Evolutionary conservation across 1,140 invertebrate genomes (phyloP).

Genomic region (Dreissena rostriformis): DNA sequence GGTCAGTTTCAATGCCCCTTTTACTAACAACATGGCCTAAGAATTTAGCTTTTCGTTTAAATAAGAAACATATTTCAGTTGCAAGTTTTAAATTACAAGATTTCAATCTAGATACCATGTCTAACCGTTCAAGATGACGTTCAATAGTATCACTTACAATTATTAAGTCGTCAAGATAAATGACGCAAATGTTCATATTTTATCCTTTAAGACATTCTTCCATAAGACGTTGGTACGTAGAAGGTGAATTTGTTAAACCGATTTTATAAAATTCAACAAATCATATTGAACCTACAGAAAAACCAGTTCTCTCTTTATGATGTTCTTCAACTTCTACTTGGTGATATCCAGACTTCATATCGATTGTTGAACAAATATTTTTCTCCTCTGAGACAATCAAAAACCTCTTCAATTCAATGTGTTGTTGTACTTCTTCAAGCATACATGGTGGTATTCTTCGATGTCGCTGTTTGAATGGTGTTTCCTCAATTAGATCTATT

Average conservation of each 20-base stretch:
- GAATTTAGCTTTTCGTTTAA: conserved; percentile 60
- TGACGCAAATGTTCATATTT: conserved; percentile 45
- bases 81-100: conserved; percentile 40
- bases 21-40: conserved; percentile 63
- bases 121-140: conserved; percentile 32
- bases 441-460: too few relatives aligned
- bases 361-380: conserved; percentile 81
- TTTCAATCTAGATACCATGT: conserved; percentile 33
- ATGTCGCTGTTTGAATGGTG: too few relatives aligned
- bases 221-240: too few relatives aligned
- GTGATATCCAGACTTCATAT: conserved; percentile 78
- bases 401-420: conserved; percentile 81
- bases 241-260: conserved; percentile 60
- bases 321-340: conserved; percentile 66
- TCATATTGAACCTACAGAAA: conserved; percentile 44
- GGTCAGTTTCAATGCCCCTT: conserved; percentile 64
- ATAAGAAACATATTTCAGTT: conserved; percentile 74
- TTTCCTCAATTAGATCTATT: too few relatives aligned
- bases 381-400: conserved; percentile 78
- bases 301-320: conserved; percentile 76
- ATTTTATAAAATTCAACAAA: conserved; percentile 49
- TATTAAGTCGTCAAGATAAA: conserved; percentile 64
- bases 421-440: too few relatives aligned
- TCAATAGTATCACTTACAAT: conserved; percentile 45
- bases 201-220: conserved; percentile 66